Base-by-base conservation (phyloP, 2,797 vertebrate genomes). In the Protosalanx chinensis region DNA sequence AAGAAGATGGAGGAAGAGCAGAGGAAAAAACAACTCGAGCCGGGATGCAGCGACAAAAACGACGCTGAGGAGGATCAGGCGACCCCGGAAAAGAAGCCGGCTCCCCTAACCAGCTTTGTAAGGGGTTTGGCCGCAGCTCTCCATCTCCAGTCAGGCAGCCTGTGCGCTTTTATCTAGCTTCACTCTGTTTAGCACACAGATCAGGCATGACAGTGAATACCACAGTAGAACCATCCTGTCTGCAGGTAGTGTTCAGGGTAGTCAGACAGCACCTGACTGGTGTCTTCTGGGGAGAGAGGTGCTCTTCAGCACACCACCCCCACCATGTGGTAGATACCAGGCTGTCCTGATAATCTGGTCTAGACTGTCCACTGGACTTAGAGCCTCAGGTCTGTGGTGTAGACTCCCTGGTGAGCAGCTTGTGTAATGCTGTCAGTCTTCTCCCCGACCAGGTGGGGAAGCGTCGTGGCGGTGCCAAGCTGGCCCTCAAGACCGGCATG, bases 371-470 rank as follows among this genome's bases (percentile, higher is more conserved):
- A 8, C 7, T 35, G 33, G 33, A 46, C 8, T 12, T 46, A 46
- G 12, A 46, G 23, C 23, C 41, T 46, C 41, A 46, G 41, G 1
- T 1, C 41, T 46, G 41, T 13, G 37, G 37, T 41, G 37, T 46
- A 56, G 51, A 56, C 51, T 56, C 18, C 51, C 16, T 56, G 51
- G 18, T 56, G 51, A 16, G 51, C 18, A n/a, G 18, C 51, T 56
- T 56, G 90, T 93, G 85, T 97, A 97, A 97, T 93, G 95, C 93
- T 96, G 90, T 95, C 94, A 96, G 95, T 97, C 92, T 97, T 97
- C 91, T 97, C 94, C 94, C 94, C 94, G 93, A 94, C 95, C 95
- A 98, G 96, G 96, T 98, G 95, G 96, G 96, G 93, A 96, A 96
- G 91, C 95, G 96, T 92, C 91, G 96, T 94, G 95, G 96, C 78